Base-by-base conservation (phyloP, 2,888 invertebrate species). In the Erynnis tages region DNA sequence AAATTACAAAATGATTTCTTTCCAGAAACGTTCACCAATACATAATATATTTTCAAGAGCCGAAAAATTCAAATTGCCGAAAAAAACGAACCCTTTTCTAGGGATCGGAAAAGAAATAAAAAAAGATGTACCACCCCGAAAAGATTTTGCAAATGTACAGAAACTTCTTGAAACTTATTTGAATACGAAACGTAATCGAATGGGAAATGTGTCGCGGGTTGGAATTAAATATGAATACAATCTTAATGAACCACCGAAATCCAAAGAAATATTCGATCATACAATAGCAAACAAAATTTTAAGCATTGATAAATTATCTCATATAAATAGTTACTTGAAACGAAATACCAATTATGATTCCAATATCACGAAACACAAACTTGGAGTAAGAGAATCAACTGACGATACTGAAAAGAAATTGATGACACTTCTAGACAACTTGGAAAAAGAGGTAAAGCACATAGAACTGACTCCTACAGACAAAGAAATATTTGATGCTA, bases 381-480 rank as follows among this genome's bases (percentile, higher is more conserved):
- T 30, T 13, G 54, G 58, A 8, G 23, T 56, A 0, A 57, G 57
- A 40, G 58, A 58, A 29, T 38, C 55, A 6, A 67, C 66, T 44
- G 71, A 74, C 37, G 65, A 72, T 8, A 54, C 57, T 38, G 79
- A 82, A 21, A 69, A 63, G 30, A 79, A 73, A 54, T 54, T 85
- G 1, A 65, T 85, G 56, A 54, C 53, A 32, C 61, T 86, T 45
- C 61, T 85, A 23, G 71, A 83, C 48, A 75, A 65, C 53, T 62
- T 86, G 53, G 82, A 84, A 57, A 61, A 63, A 63, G 77, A 82
- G 73, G 75, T 80, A 0, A 76, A 74, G 43, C 67, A 79, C 53
- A 61, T 76, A 21, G 67, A 82, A 47, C 54, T 82, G 10, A 63
- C 67, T 50, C 67, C 64, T 1, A 65, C 54, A 3, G 73, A 77